Conservation (phyloP, 2,113 vertebrate genomes). For the Alosa alosa region DNA sequence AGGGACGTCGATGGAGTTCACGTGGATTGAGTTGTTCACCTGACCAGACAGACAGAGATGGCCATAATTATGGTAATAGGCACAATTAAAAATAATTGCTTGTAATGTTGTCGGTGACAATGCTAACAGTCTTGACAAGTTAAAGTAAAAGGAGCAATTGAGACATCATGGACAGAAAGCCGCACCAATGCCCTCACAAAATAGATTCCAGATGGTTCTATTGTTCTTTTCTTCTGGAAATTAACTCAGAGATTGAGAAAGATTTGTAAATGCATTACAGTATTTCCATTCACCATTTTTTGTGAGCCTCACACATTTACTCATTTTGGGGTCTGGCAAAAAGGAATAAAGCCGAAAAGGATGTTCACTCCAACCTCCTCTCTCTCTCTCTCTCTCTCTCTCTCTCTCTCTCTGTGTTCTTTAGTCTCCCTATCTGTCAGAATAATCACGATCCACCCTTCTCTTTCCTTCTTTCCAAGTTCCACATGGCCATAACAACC, state of each 20-base stretch:
- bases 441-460: not conserved
- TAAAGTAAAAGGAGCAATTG: not conserved
- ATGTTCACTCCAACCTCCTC: not conserved
- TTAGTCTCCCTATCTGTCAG: not conserved
- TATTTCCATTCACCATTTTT: not conserved
- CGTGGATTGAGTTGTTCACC: constrained; percentile 85
- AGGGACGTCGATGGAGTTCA: constrained; percentile 85
- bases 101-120: not conserved
- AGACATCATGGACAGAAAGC: not conserved
- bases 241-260: not conserved
- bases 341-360: too few relatives aligned
- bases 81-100: not conserved
- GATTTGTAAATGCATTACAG: not conserved
- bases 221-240: not conserved
- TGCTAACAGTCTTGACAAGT: not conserved
- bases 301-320: not conserved
- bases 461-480: not conserved
- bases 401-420: not conserved
- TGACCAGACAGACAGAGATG: constrained; percentile 49
- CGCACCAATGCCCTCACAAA: not conserved
- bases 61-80: constrained; percentile 8
- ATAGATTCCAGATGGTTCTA: not conserved
- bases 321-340: not conserved
- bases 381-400: not conserved
- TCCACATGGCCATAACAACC: not conserved